Conservation (phyloP, 2,888 invertebrate species). For the Ophion obscuratus region DNA sequence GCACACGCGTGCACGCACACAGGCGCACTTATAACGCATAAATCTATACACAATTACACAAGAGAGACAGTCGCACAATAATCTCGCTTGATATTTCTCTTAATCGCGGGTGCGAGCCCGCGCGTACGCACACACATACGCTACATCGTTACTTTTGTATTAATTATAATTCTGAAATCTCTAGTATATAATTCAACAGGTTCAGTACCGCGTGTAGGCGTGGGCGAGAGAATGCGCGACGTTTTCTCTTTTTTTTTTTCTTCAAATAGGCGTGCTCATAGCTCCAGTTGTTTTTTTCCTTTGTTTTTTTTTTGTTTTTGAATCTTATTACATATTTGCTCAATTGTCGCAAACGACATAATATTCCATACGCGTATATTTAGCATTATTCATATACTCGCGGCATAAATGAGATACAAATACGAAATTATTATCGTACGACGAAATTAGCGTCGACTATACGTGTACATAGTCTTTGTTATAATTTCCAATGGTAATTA, state of each 20-base stretch:
- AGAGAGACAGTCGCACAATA: constrained; percentile 56
- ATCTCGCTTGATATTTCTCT: constrained; percentile 42
- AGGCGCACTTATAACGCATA: constrained; percentile 49
- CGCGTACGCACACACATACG: constrained; percentile 30
- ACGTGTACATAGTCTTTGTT: constrained; percentile 62
- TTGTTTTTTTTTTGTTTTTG: background rate
- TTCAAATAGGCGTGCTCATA: constrained; percentile 47
- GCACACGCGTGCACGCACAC: constrained; percentile 52
- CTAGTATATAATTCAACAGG: constrained; percentile 69
- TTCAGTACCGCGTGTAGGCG: constrained; percentile 68
- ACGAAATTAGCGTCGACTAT: constrained; percentile 6
- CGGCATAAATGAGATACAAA: constrained; percentile 54
- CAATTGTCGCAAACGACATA: constrained; percentile 46
- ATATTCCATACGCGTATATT: constrained; percentile 28
- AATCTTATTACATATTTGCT: constrained; percentile 47
- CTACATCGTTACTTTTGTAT: constrained; percentile 47
- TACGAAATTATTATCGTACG: constrained; percentile 60
- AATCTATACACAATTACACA: constrained; percentile 62
- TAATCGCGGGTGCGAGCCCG: constrained; percentile 8
- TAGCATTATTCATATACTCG: constrained; percentile 48
- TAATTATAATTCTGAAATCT: constrained; percentile 59
- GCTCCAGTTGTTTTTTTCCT: constrained; percentile 41
- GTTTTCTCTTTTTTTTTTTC: constrained; percentile 36
- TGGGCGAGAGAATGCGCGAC: constrained; percentile 61
- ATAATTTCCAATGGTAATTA: constrained; percentile 67